Conservation (phyloP, 2,888 invertebrate species). For the Mesorhabditis belari region DNA sequence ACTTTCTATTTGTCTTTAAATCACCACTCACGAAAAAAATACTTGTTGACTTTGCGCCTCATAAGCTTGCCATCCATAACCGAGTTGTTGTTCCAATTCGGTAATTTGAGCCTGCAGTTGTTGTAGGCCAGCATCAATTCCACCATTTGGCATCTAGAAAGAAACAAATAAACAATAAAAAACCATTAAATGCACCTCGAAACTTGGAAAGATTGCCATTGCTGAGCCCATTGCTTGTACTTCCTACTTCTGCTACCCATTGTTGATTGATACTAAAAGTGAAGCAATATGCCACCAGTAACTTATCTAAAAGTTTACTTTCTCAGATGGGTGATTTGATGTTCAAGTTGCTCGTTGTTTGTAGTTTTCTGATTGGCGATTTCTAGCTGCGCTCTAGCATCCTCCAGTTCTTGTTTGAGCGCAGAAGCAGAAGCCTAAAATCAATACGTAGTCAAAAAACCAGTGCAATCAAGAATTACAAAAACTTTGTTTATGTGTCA, state of each 20-base stretch:
- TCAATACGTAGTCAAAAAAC: not conserved
- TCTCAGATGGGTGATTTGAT: too few relatives aligned
- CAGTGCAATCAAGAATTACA: not conserved
- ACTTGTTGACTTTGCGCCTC: conserved; percentile 50
- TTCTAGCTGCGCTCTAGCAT: conserved; percentile 5
- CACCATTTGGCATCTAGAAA: conserved; percentile 28
- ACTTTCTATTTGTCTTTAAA: not conserved
- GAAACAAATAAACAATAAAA: too few relatives aligned
- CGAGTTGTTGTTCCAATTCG: conserved; percentile 45
- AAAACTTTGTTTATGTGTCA: not conserved
- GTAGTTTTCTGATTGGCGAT: conserved; percentile 1
- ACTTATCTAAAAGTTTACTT: too few relatives aligned
- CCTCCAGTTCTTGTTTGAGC: conserved; percentile 5
- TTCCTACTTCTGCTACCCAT: conserved; percentile 45
- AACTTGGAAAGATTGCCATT: conserved; percentile 50
- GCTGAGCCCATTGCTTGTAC: conserved; percentile 45
- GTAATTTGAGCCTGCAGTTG: conserved; percentile 39
- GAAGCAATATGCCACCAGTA: too few relatives aligned
- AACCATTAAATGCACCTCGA: conserved; percentile 26
- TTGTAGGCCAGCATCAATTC: conserved; percentile 26
- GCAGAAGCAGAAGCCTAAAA: conserved; percentile 2
- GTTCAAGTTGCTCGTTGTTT: too few relatives aligned
- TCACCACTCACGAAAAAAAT: conserved; percentile 3
- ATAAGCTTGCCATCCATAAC: conserved; percentile 47
- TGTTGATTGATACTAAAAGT: conserved; percentile 33